These are phyloP conservation scores for Temnothorax longispinosus DNA, from an alignment of 1,140 invertebrate species.

Conservation along the genomic window DNA sequence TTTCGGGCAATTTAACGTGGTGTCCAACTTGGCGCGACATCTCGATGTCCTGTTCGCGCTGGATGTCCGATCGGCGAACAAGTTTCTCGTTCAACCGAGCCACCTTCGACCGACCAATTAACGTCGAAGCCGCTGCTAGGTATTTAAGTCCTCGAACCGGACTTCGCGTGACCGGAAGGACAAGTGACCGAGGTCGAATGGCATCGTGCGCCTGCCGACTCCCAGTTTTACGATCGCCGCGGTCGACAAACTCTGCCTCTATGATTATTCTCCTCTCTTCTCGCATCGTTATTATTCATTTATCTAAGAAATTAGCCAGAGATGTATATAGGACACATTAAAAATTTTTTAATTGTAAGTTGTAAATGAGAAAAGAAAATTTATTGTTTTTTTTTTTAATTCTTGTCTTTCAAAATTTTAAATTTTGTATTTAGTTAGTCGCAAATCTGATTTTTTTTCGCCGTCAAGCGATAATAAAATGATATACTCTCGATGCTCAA, in stretches of 20 bases:
- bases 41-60: constrained; percentile 2
- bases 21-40: constrained; percentile 21
- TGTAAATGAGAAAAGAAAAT: neutral
- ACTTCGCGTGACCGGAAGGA: constrained; percentile 57
- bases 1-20: neutral
- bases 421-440: neutral
- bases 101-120: constrained; percentile 38
- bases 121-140: constrained; percentile 19
- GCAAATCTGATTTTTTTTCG: neutral
- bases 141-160: constrained; percentile 36
- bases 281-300: neutral
- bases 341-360: neutral
- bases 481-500: constrained; percentile 48
- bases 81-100: constrained; percentile 18
- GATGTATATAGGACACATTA: neutral
- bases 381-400: neutral
- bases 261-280: neutral
- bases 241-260: neutral
- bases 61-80: constrained; percentile 33
- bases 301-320: neutral
- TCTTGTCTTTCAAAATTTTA: neutral
- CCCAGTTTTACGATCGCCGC: constrained; percentile 29
- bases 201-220: constrained; percentile 28
- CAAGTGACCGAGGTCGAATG: constrained; percentile 49
- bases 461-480: constrained; percentile 6